phyloP scores from a whole-genome alignment of 2,797 vertebrate species.

The Sebastes itinus region DNA sequence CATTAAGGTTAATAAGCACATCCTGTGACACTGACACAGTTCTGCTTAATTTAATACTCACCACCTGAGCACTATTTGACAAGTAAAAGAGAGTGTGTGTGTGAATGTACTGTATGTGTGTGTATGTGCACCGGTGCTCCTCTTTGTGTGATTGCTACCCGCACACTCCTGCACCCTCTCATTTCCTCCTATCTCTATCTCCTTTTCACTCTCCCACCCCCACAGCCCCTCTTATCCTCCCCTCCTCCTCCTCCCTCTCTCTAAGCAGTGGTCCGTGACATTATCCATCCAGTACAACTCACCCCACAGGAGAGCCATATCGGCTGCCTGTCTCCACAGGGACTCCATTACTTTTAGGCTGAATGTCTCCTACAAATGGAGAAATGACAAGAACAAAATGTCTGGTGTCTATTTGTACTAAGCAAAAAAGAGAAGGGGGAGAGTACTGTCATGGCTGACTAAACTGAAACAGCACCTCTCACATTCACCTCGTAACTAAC shows the following conservation, averaged over 20 bases:
- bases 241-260: slow-evolving; percentile 5
- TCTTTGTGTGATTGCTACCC: slow-evolving; percentile 35
- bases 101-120: not conserved
- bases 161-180: slow-evolving; percentile 19
- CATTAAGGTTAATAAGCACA: slow-evolving; percentile 45
- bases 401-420: slow-evolving; percentile 49
- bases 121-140: not conserved
- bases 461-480: slow-evolving; percentile 27
- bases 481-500: slow-evolving; percentile 54
- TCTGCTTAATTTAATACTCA: slow-evolving; percentile 35
- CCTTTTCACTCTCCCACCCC: not conserved
- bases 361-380: slow-evolving; percentile 62
- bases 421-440: not conserved
- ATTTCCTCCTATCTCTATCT: slow-evolving; percentile 34
- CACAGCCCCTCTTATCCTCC: not conserved
- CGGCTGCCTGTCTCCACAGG: slow-evolving; percentile 55
- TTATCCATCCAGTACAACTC: slow-evolving; percentile 64
- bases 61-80: slow-evolving; percentile 24
- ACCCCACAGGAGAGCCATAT: slow-evolving; percentile 59
- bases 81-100: slow-evolving; percentile 8
- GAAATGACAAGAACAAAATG: slow-evolving; percentile 72
- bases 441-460: slow-evolving; percentile 35
- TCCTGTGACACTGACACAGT: slow-evolving; percentile 38
- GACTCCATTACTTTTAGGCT: slow-evolving; percentile 69
- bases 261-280: slow-evolving; percentile 66